Evolutionary conservation across 2,797 vertebrate genomes (phyloP).

Genomic region (Pristis pectinata): DNA sequence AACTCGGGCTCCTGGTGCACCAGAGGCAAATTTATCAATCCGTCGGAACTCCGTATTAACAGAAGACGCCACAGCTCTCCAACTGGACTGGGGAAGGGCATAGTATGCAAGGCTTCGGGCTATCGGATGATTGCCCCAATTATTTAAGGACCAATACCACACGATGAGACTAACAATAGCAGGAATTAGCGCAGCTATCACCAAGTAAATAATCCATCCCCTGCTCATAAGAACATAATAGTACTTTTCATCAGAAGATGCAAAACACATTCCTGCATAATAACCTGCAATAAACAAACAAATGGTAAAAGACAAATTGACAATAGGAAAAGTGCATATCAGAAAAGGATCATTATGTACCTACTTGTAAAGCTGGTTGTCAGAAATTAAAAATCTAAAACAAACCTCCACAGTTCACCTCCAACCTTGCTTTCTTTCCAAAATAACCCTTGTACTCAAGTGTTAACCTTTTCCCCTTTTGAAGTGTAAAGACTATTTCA

Average conservation of each 20-base stretch:
- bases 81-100: constrained; percentile 58
- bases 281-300: constrained; percentile 64
- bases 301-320: not conserved
- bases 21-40: constrained; percentile 87
- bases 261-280: constrained; percentile 84
- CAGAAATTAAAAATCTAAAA: not conserved
- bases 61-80: constrained; percentile 72
- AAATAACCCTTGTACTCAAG: not conserved
- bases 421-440: not conserved
- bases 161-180: constrained; percentile 56
- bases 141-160: constrained; percentile 70
- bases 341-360: not conserved
- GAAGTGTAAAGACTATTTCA: not conserved
- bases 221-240: constrained; percentile 58
- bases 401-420: not conserved
- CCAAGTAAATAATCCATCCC: constrained; percentile 66
- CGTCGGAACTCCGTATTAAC: constrained; percentile 82
- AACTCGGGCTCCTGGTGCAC: constrained; percentile 71
- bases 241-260: constrained; percentile 75
- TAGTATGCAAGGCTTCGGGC: constrained; percentile 61
- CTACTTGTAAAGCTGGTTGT: not conserved
- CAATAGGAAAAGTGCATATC: not conserved
- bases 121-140: constrained; percentile 76
- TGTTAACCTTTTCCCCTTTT: not conserved
- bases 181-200: constrained; percentile 61